Evolutionary conservation across 1,140 invertebrate genomes (phyloP).

Genomic region (Galleria mellonella): DNA sequence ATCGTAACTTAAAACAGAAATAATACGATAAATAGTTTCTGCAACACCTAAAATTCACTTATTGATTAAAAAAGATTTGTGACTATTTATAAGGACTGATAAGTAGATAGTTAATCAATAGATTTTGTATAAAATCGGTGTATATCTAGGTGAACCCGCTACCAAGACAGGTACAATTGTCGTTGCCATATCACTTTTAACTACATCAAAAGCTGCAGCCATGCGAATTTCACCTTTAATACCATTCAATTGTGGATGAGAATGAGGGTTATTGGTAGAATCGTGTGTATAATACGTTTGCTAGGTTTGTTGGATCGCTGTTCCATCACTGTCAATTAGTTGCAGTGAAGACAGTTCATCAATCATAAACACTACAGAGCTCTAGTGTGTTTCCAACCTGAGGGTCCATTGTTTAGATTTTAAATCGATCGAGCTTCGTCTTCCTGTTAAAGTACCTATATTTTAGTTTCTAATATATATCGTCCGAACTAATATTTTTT

Average conservation of each 20-base stretch:
- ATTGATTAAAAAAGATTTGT: too few relatives aligned
- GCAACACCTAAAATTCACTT: too few relatives aligned
- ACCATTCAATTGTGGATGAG: conserved; percentile 4
- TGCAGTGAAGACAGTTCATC: conserved; percentile 58
- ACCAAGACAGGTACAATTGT: conserved; percentile 7
- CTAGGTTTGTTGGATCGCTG: conserved; percentile 18
- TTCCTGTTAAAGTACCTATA: neutral
- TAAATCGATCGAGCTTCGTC: conserved; percentile 14
- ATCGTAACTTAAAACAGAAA: too few relatives aligned
- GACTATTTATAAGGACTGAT: too few relatives aligned
- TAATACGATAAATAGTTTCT: too few relatives aligned
- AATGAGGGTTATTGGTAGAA: neutral
- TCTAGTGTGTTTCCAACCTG: conserved; percentile 25
- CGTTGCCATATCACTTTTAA: neutral
- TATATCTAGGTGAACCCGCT: conserved; percentile 10
- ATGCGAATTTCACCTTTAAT: neutral
- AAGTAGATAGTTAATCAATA: too few relatives aligned
- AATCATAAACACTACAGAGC: conserved; percentile 62
- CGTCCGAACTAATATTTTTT: too few relatives aligned
- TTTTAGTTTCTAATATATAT: neutral
- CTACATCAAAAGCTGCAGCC: neutral
- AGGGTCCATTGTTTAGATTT: conserved; percentile 53
- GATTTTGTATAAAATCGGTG: too few relatives aligned
- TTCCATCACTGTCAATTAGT: conserved; percentile 72
- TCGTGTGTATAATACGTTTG: conserved; percentile 6